Conservation (phyloP, 2,888 invertebrate species). For the Cantharis nigra region DNA sequence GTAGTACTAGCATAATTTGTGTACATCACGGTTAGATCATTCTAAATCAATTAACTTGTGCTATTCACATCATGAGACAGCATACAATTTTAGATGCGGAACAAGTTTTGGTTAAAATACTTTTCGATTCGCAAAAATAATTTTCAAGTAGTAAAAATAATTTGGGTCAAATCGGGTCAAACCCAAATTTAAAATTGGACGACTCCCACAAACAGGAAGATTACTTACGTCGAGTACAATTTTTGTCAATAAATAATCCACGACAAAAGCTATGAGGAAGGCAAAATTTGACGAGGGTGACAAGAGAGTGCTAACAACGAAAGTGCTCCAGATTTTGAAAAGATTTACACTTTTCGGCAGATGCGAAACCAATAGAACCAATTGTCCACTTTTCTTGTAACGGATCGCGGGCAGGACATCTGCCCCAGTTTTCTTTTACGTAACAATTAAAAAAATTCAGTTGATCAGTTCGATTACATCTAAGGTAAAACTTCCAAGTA, state of each 20-base stretch:
- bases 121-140: background rate
- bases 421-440: background rate
- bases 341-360: slow-evolving; percentile 5
- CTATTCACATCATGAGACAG: background rate
- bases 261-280: background rate
- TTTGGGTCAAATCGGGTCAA: background rate
- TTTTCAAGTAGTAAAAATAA: background rate
- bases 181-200: background rate
- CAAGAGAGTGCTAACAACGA: background rate
- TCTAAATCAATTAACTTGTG: background rate
- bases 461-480: background rate
- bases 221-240: background rate
- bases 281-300: background rate
- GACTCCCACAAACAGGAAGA: background rate
- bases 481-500: background rate
- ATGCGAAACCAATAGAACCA: slow-evolving; percentile 2
- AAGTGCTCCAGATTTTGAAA: slow-evolving; percentile 1
- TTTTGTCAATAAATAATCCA: background rate
- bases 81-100: background rate
- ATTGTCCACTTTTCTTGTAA: slow-evolving; percentile 3
- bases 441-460: background rate
- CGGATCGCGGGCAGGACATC: background rate
- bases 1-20: background rate
- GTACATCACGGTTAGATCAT: background rate
- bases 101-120: background rate